phyloP scores from a whole-genome alignment of 2,888 invertebrate species.

The Papilio protenor region DNA sequence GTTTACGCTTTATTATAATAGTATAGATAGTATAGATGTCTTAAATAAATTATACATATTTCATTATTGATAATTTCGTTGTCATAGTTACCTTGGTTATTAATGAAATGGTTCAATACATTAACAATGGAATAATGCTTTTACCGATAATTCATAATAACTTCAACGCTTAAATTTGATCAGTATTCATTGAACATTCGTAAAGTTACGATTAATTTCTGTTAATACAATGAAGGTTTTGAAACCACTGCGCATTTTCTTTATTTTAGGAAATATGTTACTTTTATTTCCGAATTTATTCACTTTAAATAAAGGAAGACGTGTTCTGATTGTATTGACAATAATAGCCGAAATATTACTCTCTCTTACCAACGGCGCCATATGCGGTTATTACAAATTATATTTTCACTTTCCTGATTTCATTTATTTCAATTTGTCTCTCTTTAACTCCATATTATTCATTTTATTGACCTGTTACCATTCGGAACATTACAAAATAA shows the following conservation, averaged over 20 bases:
- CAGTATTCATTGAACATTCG: not conserved
- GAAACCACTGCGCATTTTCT: not conserved
- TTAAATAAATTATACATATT: not conserved
- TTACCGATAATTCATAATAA: not conserved
- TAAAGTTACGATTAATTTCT: not conserved
- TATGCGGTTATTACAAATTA: not conserved
- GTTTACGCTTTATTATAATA: too few relatives aligned
- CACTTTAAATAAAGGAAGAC: not conserved
- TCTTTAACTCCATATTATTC: not conserved
- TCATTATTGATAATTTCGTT: not conserved
- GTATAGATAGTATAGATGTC: too few relatives aligned
- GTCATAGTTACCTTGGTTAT: conserved; percentile 8
- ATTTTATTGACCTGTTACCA: conserved; percentile 19
- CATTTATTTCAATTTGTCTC: not conserved
- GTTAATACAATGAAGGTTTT: conserved; percentile 1
- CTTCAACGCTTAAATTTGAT: not conserved
- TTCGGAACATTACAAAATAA: conserved; percentile 10
- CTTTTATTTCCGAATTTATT: conserved; percentile 9
- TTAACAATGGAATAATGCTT: conserved; percentile 3
- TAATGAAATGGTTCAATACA: not conserved
- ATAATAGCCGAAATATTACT: not conserved
- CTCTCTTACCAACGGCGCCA: not conserved
- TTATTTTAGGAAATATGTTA: conserved; percentile 11
- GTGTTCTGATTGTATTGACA: not conserved
- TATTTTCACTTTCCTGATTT: not conserved